Evolutionary conservation across 2,113 vertebrate genomes (phyloP).

Genomic region (Corydoras maculifer): DNA sequence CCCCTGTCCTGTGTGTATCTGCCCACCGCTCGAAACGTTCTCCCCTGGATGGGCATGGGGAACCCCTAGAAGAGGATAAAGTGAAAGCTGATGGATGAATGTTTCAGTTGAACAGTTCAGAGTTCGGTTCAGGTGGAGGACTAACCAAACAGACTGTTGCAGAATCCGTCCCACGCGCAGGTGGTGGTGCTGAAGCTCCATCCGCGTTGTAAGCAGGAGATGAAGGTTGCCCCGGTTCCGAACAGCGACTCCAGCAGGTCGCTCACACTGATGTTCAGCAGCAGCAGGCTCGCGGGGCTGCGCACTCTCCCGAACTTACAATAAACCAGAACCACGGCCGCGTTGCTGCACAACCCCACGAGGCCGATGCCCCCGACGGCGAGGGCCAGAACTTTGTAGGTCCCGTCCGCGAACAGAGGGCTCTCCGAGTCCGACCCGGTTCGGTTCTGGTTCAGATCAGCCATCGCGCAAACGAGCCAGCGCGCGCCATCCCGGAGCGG

Average conservation of each 20-base stretch:
- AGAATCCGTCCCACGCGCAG: slow-evolving; percentile 86
- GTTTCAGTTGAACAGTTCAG: no score
- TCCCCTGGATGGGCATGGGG: no score
- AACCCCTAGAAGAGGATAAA: no score
- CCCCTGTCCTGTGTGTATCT: no score
- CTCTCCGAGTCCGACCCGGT: slow-evolving; percentile 49
- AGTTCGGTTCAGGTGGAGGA: not conserved
- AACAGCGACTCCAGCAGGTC: slow-evolving; percentile 75
- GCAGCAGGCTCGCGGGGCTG: slow-evolving; percentile 75
- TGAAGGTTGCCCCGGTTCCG: slow-evolving; percentile 77
- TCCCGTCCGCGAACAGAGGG: slow-evolving; percentile 64
- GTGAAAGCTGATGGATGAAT: no score
- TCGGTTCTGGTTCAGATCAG: slow-evolving; percentile 51
- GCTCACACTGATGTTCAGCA: slow-evolving; percentile 80
- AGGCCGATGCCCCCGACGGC: slow-evolving; percentile 74
- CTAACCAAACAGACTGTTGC: slow-evolving; percentile 87
- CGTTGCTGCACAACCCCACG: slow-evolving; percentile 78
- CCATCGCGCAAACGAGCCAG: slow-evolving; percentile 56
- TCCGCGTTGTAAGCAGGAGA: slow-evolving; percentile 73
- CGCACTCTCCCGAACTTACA: slow-evolving; percentile 75
- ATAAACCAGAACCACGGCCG: slow-evolving; percentile 75
- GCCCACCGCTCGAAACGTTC: no score
- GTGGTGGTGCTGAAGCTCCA: slow-evolving; percentile 78
- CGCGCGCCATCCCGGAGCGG: slow-evolving; percentile 43
- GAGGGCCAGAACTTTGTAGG: slow-evolving; percentile 79